A percentile compares a stretch with the other conserved stretches of the same genome.
Evolutionary conservation across 1,140 invertebrate genomes (phyloP).

Genomic region (Mylabris phalerata): DNA sequence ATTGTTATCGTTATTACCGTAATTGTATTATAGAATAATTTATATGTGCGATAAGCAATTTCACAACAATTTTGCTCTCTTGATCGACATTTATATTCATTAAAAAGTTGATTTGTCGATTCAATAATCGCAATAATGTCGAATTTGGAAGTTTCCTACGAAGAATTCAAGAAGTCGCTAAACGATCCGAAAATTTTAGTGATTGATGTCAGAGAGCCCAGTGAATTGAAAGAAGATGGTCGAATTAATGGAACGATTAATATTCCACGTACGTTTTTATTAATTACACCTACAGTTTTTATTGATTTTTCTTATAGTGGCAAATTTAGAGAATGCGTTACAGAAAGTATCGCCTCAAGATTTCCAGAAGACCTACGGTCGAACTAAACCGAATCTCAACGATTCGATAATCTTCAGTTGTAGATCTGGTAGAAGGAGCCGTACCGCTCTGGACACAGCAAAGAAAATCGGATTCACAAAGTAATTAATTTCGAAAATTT

Average conservation of each 20-base stretch:
- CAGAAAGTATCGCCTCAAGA: constrained; percentile 29
- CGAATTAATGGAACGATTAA: constrained; percentile 62
- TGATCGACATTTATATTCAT: no score
- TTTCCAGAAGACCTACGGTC: constrained; percentile 39
- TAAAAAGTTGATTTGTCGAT: no score
- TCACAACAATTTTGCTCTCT: no score
- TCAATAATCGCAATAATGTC: no score
- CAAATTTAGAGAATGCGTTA: constrained; percentile 36
- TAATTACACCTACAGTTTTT: not conserved
- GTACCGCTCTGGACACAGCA: constrained; percentile 37
- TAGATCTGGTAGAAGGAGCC: constrained; percentile 42
- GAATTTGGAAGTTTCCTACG: no score
- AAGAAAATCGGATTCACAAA: constrained; percentile 43
- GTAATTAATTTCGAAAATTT: constrained; percentile 32
- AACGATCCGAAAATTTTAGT: constrained; percentile 44
- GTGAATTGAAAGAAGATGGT: constrained; percentile 57
- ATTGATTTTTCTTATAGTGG: constrained; percentile 21
- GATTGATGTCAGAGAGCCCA: constrained; percentile 61
- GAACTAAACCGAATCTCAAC: constrained; percentile 39
- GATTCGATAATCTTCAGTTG: constrained; percentile 45
- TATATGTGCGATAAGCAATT: no score
- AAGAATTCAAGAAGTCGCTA: constrained; percentile 3
- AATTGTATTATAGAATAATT: no score
- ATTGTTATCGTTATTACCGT: no score
- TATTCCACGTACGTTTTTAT: constrained; percentile 53